Conservation (phyloP, 2,797 vertebrate genomes). For the Onychomys leucogaster region DNA sequence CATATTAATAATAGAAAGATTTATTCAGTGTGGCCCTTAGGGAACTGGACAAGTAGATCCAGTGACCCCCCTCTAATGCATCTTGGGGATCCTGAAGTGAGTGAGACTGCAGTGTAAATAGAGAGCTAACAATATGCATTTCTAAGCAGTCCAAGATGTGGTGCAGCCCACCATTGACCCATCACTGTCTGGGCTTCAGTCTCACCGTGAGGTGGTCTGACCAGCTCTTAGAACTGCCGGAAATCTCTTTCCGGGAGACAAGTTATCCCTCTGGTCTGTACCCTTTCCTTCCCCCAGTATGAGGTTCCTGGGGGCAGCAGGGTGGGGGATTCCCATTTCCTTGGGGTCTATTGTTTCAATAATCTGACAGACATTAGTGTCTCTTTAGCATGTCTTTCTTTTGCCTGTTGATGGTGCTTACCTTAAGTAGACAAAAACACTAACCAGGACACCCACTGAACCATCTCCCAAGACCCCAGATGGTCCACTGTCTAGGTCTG, state of each 20-base stretch:
- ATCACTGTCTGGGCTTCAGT: background rate
- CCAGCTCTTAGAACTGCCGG: background rate
- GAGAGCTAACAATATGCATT: background rate
- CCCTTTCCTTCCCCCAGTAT: background rate
- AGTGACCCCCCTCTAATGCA: background rate
- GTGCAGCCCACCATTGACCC: background rate
- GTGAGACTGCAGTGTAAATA: background rate
- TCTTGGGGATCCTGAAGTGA: background rate
- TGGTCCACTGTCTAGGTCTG: background rate
- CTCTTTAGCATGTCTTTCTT: background rate
- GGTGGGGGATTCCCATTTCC: background rate
- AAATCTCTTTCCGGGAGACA: background rate
- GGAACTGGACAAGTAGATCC: too few species aligned
- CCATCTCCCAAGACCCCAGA: background rate
- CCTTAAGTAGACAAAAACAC: background rate
- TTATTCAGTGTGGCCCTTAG: background rate
- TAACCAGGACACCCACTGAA: background rate
- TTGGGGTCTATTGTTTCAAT: background rate
- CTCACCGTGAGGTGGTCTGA: background rate
- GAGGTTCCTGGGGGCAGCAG: background rate
- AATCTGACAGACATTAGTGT: background rate
- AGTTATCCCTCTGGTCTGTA: background rate
- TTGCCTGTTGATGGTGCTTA: background rate
- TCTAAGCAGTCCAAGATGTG: background rate
- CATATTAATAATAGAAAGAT: background rate